Evolutionary conservation across 2,113 vertebrate genomes (phyloP), one percentile per base, ranked within the genome.

Genomic region (Bubo blakistoni): DNA sequence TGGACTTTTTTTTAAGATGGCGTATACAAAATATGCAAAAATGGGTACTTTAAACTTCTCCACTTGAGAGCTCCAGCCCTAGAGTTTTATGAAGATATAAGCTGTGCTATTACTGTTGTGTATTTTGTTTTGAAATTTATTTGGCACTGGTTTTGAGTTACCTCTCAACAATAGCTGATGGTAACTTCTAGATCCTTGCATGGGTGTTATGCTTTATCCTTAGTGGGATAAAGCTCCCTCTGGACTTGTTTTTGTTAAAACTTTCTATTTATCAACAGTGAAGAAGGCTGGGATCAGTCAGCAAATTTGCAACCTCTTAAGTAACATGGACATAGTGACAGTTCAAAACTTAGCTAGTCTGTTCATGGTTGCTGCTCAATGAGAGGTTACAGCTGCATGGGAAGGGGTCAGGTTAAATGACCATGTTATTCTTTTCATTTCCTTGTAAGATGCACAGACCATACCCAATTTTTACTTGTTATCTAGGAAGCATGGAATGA

Each of bases 21-120:
- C 1, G 0, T 22, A 11, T 21, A 62, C 1, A 82, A 77, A 61
- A 62, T 38, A 70, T 16, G 6, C 0, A 0, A 79, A 66, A 90
- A 65, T 11, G 4, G 1, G 1, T 59, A 47, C 26, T 80, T 90
- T 61, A 72, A 76, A 69, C 1, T 8, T 38, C 25, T 72, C 18
- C 9, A 19, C 59, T 89, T 76, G 38, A 54, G 36, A 95, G 8
- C 16, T 26, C 6, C 40, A 86, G 36, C 18, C 72, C 46, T n/a
- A 20, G 54, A 72, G 25, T 51, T 79, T 82, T 67, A 88, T 54
- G 67, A 69, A 52, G 44, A 16, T 17, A 47, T 5, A 83, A 7
- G 1, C 34, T n/a, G 8, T 91, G 29, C 21, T 74, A 26, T 42
- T n/a, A 38, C 3, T 0, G 9, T n/a, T 13, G 1, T 55, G 9